A percentile compares a stretch with the other conserved stretches of the same genome.
These are phyloP conservation scores for Eubucco bourcierii DNA, from an alignment of 2,113 vertebrate species.

Conservation along the genomic window DNA sequence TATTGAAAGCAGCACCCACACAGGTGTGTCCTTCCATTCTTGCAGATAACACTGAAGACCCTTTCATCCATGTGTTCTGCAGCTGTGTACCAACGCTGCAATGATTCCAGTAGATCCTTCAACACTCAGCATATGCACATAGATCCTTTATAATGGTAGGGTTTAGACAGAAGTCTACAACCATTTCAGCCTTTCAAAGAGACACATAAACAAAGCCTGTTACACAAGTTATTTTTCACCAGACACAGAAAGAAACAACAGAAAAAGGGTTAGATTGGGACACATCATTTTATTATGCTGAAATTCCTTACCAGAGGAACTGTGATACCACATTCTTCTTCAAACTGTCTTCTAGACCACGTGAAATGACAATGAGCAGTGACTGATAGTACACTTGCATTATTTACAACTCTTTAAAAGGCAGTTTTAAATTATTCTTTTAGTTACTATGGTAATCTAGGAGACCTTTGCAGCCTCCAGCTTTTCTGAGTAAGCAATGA, in stretches of 20 bases:
- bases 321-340: neutral
- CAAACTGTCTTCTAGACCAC: neutral
- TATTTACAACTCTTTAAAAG: constrained; percentile 62
- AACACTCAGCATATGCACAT: accelerated
- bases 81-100: neutral
- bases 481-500: constrained; percentile 45
- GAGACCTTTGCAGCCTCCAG: constrained; percentile 58
- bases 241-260: neutral
- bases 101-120: neutral
- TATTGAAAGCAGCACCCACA: neutral
- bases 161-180: neutral
- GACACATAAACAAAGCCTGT: neutral
- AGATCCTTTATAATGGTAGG: neutral
- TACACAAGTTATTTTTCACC: neutral
- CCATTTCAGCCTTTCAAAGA: neutral
- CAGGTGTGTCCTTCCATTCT: neutral
- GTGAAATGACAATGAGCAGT: constrained; percentile 14
- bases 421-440: constrained; percentile 56
- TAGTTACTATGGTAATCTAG: constrained; percentile 67
- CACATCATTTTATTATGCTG: neutral
- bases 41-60: neutral
- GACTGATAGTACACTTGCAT: constrained; percentile 30
- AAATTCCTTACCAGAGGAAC: neutral
- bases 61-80: neutral
- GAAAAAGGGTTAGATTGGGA: neutral